These are phyloP conservation scores for Saccopteryx leptura DNA, from an alignment of 2,113 vertebrate species.

Conservation along the genomic window DNA sequence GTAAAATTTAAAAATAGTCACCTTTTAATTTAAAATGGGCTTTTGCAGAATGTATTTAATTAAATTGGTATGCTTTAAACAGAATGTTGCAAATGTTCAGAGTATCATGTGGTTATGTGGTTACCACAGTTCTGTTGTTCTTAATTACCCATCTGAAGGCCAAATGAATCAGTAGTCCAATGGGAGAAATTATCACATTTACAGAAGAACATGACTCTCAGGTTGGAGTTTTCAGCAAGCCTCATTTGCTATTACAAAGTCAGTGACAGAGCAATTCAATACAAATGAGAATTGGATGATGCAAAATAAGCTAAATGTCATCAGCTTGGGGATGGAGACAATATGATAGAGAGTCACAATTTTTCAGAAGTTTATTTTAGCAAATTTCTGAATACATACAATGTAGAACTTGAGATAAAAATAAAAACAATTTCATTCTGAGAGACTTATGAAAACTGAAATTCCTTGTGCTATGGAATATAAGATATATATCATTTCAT, in stretches of 20 bases:
- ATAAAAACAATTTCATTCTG: slow-evolving; percentile 31
- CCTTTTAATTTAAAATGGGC: neutral
- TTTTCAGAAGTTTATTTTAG: slow-evolving; percentile 58
- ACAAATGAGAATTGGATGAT: slow-evolving; percentile 53
- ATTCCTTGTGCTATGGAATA: neutral
- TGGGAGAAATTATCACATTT: slow-evolving; percentile 43
- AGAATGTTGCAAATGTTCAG: slow-evolving; percentile 62
- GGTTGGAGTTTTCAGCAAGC: slow-evolving; percentile 64
- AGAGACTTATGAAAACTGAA: neutral
- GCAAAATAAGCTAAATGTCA: neutral
- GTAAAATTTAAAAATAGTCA: neutral
- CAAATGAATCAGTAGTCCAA: slow-evolving; percentile 77
- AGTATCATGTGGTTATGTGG: slow-evolving; percentile 58
- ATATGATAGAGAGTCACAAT: slow-evolving; percentile 18
- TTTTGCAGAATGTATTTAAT: slow-evolving; percentile 20
- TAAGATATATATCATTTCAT: slow-evolving; percentile 26
- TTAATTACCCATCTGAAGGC: slow-evolving; percentile 78
- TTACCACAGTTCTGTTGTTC: slow-evolving; percentile 64
- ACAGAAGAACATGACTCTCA: slow-evolving; percentile 66
- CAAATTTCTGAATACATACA: neutral
- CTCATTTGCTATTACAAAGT: slow-evolving; percentile 74
- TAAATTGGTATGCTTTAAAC: slow-evolving; percentile 29
- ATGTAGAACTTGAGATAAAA: slow-evolving; percentile 19
- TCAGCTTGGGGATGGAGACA: slow-evolving; percentile 22
- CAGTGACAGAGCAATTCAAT: slow-evolving; percentile 18